A percentile compares a stretch with the other conserved stretches of the same genome.
phyloP scores from a whole-genome alignment of 2,113 vertebrate species.

The Aptenodytes patagonicus region DNA sequence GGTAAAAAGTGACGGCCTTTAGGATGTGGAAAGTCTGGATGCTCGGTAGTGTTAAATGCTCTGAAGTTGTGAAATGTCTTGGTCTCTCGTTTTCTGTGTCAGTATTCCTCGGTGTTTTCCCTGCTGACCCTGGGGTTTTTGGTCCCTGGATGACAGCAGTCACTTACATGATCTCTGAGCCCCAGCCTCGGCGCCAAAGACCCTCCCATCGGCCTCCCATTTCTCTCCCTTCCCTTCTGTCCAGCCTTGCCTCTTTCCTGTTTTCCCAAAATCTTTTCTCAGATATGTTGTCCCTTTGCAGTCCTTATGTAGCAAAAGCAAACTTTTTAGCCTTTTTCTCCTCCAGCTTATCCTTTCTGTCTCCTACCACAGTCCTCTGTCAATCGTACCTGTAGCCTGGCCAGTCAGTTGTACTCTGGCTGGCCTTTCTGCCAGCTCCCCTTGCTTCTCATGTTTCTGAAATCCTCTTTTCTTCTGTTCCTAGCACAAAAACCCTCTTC shows the following conservation, averaged over 20 bases:
- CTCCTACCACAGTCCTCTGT: background rate
- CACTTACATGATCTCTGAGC: background rate
- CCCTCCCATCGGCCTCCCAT: background rate
- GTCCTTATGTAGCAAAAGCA: background rate
- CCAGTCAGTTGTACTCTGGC: background rate
- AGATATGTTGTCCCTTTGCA: background rate
- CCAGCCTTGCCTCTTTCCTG: background rate
- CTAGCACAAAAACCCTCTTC: background rate
- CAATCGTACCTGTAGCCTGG: background rate
- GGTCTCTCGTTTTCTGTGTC: background rate
- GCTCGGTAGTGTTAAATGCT: rapidly evolving
- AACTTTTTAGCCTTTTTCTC: background rate
- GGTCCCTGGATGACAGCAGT: background rate
- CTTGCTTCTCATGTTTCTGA: background rate
- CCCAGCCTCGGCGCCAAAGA: rapidly evolving
- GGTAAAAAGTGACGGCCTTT: background rate
- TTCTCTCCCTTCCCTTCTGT: background rate
- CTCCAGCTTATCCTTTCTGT: background rate
- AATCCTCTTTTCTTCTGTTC: background rate
- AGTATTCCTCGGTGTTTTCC: background rate
- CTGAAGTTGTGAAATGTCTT: background rate
- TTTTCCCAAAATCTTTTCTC: background rate
- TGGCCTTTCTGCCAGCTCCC: background rate
- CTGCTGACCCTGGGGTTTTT: background rate
- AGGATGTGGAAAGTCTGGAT: background rate